Evolutionary conservation across 2,888 invertebrate genomes (phyloP), one percentile per base, ranked within the genome.

Genomic region (Cerastoderma edule): DNA sequence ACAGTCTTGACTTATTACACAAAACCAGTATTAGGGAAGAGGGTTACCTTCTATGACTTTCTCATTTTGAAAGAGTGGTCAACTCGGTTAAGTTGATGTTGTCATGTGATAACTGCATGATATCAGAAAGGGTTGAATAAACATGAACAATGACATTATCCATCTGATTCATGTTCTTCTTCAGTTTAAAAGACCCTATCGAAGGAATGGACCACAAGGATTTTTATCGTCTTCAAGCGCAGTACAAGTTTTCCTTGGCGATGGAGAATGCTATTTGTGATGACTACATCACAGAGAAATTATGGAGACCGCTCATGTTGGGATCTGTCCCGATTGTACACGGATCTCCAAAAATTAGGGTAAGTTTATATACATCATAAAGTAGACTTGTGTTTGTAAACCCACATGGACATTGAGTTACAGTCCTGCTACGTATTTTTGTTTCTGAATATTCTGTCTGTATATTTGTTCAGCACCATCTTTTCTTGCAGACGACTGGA

Each of bases 241-340:
- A 94, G 77, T 97, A 97, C 89, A 97, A 97, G 92, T 97, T 97
- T 91, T 95, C 96, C 8, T 93, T 97, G 80, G 95, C 97, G 0
- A 95, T 97, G 89, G 97, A 97, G 93, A 97, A 97, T 93, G 96
- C 96, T 0, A 93, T 95, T 5, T 97, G 97, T 91, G 94, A 96
- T 30, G 97, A 97, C 93, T 97, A 97, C 90, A 95, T 97, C 2
- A 97, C 97, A 0, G 97, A 97, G 92, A 97, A 97, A 91, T 94
- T 96, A 82, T 97, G 97, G 97, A 94, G 97, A 27, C 95, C 97
- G 0, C 94, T 97, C 39, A 95, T 95, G 83, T 94, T 95, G 5
- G 97, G 97, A 0, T 94, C 95, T 28, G 94, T 97, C 32, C 97
- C 97, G 2, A 94, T 97, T 84, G 96, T 97, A 90, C 95, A 95